Conservation (phyloP, 2,888 invertebrate species). For the Aleiodes leptofemur region DNA sequence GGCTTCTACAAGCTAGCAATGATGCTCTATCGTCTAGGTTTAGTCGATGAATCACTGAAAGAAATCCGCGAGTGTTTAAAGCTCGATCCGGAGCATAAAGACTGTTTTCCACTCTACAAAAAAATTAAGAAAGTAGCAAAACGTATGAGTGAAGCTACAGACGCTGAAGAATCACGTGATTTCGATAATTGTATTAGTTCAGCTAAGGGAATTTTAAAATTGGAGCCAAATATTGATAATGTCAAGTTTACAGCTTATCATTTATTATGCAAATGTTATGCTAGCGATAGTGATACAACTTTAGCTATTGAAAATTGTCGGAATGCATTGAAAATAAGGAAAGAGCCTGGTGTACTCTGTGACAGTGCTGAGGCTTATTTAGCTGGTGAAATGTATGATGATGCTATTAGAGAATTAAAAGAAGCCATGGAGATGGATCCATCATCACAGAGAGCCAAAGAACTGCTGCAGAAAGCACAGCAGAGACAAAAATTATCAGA, state of each 20-base stretch:
- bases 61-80: constrained; percentile 98
- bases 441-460: constrained; percentile 87
- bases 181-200: constrained; percentile 82
- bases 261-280: constrained; percentile 88
- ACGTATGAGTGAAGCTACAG: constrained; percentile 82
- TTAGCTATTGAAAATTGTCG: constrained; percentile 88
- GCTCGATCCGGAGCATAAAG: constrained; percentile 97
- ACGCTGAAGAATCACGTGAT: constrained; percentile 79
- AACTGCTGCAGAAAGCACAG: constrained; percentile 92
- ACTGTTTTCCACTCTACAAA: constrained; percentile 97
- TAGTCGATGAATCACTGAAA: constrained; percentile 92
- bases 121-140: constrained; percentile 95
- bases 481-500: constrained; percentile 94
- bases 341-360: constrained; percentile 88
- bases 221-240: constrained; percentile 83
- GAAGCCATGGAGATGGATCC: constrained; percentile 90
- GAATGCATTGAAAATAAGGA: constrained; percentile 85
- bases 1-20: constrained; percentile 90
- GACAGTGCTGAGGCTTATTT: constrained; percentile 95
- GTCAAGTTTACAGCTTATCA: constrained; percentile 86
- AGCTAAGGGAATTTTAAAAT: constrained; percentile 81
- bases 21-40: constrained; percentile 92
- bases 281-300: constrained; percentile 82
- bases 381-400: constrained; percentile 92
- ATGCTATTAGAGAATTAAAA: constrained; percentile 92